Conservation (phyloP, 2,797 vertebrate genomes). For the Oryzias sinensis region DNA sequence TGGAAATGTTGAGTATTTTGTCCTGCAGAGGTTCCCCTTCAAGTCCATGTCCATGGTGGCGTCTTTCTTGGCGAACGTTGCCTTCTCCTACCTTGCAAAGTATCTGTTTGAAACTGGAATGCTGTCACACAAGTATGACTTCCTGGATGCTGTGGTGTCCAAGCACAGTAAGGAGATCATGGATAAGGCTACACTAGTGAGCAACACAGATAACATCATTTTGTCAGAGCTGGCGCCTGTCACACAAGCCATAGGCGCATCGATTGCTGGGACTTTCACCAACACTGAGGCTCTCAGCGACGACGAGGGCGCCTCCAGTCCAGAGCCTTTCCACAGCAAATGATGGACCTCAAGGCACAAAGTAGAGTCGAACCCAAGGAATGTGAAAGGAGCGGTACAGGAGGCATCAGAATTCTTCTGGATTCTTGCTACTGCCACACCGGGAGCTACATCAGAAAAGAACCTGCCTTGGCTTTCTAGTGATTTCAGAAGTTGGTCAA, state of each 20-base stretch:
- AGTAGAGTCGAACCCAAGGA: conserved; percentile 27
- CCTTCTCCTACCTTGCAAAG: conserved; percentile 88
- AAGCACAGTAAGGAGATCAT: conserved; percentile 95
- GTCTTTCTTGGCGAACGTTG: conserved; percentile 87
- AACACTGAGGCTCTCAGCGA: conserved; percentile 87
- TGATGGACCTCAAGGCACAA: conserved; percentile 69
- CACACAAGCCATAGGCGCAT: conserved; percentile 79
- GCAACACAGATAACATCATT: conserved; percentile 88
- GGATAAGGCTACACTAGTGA: conserved; percentile 94
- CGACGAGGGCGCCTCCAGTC: conserved; percentile 77
- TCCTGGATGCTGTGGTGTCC: conserved; percentile 91
- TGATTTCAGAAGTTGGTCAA: conserved; percentile 55
- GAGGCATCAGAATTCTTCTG: conserved; percentile 46
- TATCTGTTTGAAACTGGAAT: conserved; percentile 94
- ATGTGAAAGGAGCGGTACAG: conserved; percentile 48
- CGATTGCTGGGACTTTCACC: conserved; percentile 86
- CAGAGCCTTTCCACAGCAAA: conserved; percentile 82
- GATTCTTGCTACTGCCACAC: conserved; percentile 65
- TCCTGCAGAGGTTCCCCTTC: conserved; percentile 93
- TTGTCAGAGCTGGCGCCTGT: conserved; percentile 92
- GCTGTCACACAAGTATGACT: conserved; percentile 90
- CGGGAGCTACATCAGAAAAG: conserved; percentile 41
- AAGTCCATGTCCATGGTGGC: conserved; percentile 91
- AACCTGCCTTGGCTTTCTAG: conserved; percentile 49
- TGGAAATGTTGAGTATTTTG: conserved; percentile 72